phyloP scores from a whole-genome alignment of 2,888 invertebrate genomes.

The Dicyrtomina minuta region DNA sequence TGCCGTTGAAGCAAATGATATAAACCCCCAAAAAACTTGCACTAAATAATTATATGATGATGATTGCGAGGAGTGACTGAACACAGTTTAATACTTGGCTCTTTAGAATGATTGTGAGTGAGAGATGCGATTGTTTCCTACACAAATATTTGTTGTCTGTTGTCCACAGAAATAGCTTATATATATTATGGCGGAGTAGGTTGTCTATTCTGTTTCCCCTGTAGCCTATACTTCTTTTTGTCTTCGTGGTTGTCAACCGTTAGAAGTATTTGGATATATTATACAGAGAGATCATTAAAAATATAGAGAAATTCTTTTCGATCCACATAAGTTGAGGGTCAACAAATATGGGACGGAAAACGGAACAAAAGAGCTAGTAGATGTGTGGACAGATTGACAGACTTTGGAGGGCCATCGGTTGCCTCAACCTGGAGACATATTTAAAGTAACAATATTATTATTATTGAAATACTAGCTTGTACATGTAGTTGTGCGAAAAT shows the following conservation, averaged over 20 bases:
- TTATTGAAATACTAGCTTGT: conserved; percentile 3
- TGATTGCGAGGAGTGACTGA: no score
- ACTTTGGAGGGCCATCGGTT: conserved; percentile 25
- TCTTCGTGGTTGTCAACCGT: no score
- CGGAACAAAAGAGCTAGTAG: conserved; percentile 32
- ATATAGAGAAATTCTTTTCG: not conserved
- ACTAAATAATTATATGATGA: no score
- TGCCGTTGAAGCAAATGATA: not conserved
- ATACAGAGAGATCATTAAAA: not conserved
- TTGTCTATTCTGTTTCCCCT: no score
- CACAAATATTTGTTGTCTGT: no score
- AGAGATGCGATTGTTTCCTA: no score
- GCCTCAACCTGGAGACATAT: conserved; percentile 34
- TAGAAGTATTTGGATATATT: not conserved
- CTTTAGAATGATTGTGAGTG: no score
- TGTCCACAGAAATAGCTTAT: no score
- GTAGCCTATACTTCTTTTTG: no score
- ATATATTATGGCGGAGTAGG: no score
- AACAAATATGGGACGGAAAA: conserved; percentile 29
- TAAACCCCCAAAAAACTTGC: conserved; percentile 13
- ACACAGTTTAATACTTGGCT: no score
- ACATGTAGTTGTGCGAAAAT: conserved; percentile 8
- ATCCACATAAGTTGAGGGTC: conserved; percentile 7
- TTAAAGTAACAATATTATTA: conserved; percentile 12
- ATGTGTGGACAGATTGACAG: conserved; percentile 13